These are phyloP conservation scores for Smittia sp. DNA, from an alignment of 2,888 invertebrate genomes.

Conservation along the genomic window DNA sequence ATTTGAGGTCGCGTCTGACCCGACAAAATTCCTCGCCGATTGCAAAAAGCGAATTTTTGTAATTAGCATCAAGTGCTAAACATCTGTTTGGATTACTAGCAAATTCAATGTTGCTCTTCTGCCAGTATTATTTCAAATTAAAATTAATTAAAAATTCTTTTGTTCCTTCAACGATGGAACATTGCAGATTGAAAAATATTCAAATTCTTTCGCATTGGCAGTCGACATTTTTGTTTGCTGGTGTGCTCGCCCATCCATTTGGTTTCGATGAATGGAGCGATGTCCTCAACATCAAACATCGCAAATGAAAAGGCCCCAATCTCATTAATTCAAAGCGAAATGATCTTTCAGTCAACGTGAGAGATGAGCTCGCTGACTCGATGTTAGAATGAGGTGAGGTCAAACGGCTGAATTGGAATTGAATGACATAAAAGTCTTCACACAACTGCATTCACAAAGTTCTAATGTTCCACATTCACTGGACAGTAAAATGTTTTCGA, in stretches of 20 bases:
- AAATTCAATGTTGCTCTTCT: constrained; percentile 17
- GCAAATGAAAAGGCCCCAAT: not conserved
- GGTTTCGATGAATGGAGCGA: not conserved
- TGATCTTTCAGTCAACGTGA: constrained; percentile 1
- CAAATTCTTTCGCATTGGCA: not conserved
- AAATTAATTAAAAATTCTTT: constrained; percentile 23
- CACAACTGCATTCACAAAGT: not conserved
- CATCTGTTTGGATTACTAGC: not conserved
- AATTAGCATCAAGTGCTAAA: not conserved
- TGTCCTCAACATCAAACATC: constrained; percentile 17
- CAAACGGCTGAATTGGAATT: constrained; percentile 25
- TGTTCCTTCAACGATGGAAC: not conserved
- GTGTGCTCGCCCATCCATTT: not conserved
- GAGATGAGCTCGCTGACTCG: not conserved
- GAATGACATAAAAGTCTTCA: constrained; percentile 18
- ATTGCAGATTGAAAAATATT: not conserved
- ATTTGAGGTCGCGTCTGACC: too few species aligned
- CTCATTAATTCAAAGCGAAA: constrained; percentile 29
- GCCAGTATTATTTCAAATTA: constrained; percentile 1
- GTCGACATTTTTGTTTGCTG: not conserved
- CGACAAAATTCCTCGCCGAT: not conserved
- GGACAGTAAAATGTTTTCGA: too few species aligned
- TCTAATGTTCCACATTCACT: not conserved
- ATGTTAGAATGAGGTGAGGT: constrained; percentile 19
- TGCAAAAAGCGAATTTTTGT: not conserved